These are phyloP conservation scores for Trachelus tabidus DNA, from an alignment of 2,888 invertebrate genomes.

Conservation along the genomic window DNA sequence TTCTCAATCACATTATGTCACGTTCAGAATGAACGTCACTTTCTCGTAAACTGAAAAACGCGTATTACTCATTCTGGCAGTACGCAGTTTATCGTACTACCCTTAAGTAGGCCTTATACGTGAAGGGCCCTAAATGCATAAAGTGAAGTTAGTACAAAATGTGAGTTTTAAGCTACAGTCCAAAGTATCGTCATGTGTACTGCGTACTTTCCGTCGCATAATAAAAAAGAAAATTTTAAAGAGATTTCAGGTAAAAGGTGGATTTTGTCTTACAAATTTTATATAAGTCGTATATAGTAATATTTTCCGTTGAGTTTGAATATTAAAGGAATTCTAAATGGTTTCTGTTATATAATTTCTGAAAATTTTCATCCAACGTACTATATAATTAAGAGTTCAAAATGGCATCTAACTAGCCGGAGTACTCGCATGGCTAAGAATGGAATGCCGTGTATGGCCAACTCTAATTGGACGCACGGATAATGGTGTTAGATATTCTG, in stretches of 20 bases:
- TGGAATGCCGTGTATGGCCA: conserved; percentile 5
- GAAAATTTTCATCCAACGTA: background rate
- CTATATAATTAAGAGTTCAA: background rate
- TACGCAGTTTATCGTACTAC: background rate
- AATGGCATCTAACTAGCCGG: background rate
- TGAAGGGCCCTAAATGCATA: background rate
- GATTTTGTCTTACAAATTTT: background rate
- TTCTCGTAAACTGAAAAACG: background rate
- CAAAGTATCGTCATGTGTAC: background rate
- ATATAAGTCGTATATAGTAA: background rate
- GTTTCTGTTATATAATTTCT: background rate
- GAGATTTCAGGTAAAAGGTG: background rate
- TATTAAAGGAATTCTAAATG: background rate
- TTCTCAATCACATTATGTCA: background rate
- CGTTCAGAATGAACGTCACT: background rate
- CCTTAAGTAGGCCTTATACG: background rate
- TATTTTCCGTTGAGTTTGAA: background rate
- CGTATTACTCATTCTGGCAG: background rate
- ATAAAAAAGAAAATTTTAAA: background rate
- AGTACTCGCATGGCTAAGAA: background rate
- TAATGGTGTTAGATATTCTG: conserved; percentile 29
- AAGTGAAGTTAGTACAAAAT: background rate
- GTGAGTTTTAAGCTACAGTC: background rate
- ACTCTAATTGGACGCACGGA: conserved; percentile 34
- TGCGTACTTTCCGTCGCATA: background rate